Evolutionary conservation across 1,140 invertebrate species (phyloP).

Genomic region (Lethrus apterus): DNA sequence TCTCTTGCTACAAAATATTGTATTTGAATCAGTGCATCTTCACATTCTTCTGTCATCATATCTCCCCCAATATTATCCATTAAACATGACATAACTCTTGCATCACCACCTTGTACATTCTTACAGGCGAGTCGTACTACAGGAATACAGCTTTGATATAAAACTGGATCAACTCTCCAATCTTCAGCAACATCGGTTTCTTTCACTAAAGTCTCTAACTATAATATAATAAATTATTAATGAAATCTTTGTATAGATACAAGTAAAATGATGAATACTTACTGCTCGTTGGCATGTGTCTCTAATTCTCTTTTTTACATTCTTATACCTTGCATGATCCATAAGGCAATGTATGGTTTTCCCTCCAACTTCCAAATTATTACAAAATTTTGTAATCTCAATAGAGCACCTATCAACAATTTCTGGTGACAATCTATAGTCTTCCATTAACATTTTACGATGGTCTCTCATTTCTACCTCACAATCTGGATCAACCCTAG

Average conservation of each 20-base stretch:
- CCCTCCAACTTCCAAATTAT: slow-evolving; percentile 63
- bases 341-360: slow-evolving; percentile 94
- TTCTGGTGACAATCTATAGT: slow-evolving; percentile 88
- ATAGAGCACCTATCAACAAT: slow-evolving; percentile 80
- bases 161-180: slow-evolving; percentile 85
- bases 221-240: slow-evolving; percentile 16
- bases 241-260: not conserved
- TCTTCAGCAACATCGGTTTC: slow-evolving; percentile 79
- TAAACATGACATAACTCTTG: slow-evolving; percentile 85
- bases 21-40: slow-evolving; percentile 86
- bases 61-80: slow-evolving; percentile 84
- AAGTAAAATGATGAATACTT: slow-evolving; percentile 30
- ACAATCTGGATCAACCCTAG: slow-evolving; percentile 65
- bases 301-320: slow-evolving; percentile 54
- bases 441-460: slow-evolving; percentile 83
- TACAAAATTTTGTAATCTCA: slow-evolving; percentile 72
- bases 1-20: slow-evolving; percentile 95
- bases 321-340: slow-evolving; percentile 70
- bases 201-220: slow-evolving; percentile 71
- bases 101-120: slow-evolving; percentile 59
- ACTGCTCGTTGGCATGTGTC: slow-evolving; percentile 61
- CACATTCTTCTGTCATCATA: slow-evolving; percentile 82
- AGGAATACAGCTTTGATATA: slow-evolving; percentile 75
- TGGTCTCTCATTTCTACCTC: slow-evolving; percentile 86
- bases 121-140: slow-evolving; percentile 69